Conservation (phyloP, 1,140 invertebrate species). For the Trypoxylus dichotomus region DNA sequence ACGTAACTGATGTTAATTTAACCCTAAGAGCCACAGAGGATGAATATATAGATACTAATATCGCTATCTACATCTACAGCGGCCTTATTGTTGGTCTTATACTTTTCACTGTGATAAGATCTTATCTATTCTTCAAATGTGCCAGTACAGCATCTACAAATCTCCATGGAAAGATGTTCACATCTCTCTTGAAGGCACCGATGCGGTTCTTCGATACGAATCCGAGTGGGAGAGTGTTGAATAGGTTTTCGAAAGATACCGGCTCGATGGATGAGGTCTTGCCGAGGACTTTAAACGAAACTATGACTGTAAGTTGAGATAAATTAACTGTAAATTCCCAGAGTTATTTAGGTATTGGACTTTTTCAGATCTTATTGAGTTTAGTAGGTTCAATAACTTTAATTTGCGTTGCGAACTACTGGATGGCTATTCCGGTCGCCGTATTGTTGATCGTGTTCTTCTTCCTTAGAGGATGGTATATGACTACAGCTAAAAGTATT, state of each 20-base stretch:
- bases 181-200: conserved; percentile 53
- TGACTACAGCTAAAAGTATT: conserved; percentile 62
- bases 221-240: conserved; percentile 74
- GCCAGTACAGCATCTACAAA: conserved; percentile 68
- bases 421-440: conserved; percentile 70
- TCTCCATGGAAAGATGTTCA: conserved; percentile 78
- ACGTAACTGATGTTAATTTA: neutral
- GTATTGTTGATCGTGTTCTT: conserved; percentile 71
- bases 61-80: conserved; percentile 30
- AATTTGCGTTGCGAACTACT: conserved; percentile 72
- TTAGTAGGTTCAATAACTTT: conserved; percentile 60
- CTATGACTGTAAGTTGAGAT: conserved; percentile 39
- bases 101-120: conserved; percentile 50
- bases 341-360: neutral
- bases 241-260: conserved; percentile 53
- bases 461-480: conserved; percentile 60
- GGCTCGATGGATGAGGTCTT: neutral
- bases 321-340: neutral
- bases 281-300: conserved; percentile 55
- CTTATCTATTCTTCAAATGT: conserved; percentile 59
- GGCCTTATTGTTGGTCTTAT: conserved; percentile 63
- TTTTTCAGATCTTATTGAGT: conserved; percentile 68
- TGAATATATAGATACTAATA: conserved; percentile 22
- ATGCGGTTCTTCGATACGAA: conserved; percentile 80
- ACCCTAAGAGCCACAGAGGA: neutral